phyloP scores from a whole-genome alignment of 2,888 invertebrate species.

The Lasioglossum calceatum region DNA sequence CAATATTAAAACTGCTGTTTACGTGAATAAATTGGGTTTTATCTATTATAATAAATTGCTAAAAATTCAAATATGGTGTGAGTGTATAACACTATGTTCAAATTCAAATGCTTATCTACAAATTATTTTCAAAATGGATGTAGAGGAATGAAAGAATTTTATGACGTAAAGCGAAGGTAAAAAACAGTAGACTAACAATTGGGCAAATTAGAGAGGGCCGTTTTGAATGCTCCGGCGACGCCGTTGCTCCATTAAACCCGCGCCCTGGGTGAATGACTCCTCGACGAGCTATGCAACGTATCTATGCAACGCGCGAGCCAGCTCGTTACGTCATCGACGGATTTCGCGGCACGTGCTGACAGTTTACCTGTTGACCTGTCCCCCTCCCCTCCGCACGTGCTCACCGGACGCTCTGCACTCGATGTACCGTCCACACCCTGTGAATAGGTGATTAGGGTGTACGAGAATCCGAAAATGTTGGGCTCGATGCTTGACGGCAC shows the following conservation, averaged over 20 bases:
- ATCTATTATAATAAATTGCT: too few relatives aligned
- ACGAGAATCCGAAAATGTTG: background rate
- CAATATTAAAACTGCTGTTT: too few relatives aligned
- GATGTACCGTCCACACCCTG: background rate
- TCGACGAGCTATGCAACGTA: conserved; percentile 53
- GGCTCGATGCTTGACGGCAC: background rate
- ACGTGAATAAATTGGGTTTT: too few relatives aligned
- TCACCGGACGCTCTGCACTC: background rate
- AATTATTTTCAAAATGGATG: too few relatives aligned
- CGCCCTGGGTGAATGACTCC: conserved; percentile 78
- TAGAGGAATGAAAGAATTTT: background rate
- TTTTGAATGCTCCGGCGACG: background rate
- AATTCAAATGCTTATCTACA: too few relatives aligned
- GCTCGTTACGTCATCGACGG: conserved; percentile 59
- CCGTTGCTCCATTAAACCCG: conserved; percentile 21
- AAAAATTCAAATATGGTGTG: too few relatives aligned
- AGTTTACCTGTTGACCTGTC: conserved; percentile 61
- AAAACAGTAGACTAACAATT: background rate
- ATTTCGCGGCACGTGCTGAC: conserved; percentile 63
- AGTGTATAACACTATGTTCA: too few relatives aligned
- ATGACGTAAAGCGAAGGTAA: background rate
- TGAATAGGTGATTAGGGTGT: background rate
- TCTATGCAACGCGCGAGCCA: conserved; percentile 22
- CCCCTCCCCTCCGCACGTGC: background rate
- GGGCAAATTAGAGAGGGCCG: background rate